Percentiles rank a stretch among this genome's conserved stretches.
These are phyloP conservation scores for Chaetogeoica ovagalla DNA, from an alignment of 2,888 invertebrate genomes.

Conservation along the genomic window DNA sequence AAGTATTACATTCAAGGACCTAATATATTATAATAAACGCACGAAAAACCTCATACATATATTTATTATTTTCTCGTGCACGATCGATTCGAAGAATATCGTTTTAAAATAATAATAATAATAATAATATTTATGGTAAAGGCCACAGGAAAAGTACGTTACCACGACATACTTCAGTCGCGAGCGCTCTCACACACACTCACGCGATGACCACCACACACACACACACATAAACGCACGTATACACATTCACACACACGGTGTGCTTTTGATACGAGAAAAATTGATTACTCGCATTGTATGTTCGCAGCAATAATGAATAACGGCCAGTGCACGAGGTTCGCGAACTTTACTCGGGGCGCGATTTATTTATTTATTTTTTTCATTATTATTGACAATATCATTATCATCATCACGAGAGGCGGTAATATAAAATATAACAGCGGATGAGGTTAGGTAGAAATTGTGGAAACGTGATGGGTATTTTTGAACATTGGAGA, in stretches of 20 bases:
- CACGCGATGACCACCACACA: neutral
- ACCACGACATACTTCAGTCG: slow-evolving; percentile 20
- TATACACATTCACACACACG: neutral
- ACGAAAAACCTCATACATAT: neutral
- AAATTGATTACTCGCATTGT: slow-evolving; percentile 52
- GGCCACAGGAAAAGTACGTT: neutral
- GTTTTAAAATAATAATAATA: neutral
- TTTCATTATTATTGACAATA: too few relatives aligned
- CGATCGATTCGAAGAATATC: neutral
- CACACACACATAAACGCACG: neutral
- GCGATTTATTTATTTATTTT: too few relatives aligned
- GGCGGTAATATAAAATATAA: neutral
- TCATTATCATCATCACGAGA: neutral
- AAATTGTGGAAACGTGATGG: slow-evolving; percentile 5
- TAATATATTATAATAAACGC: too few relatives aligned
- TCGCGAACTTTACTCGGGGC: too few relatives aligned
- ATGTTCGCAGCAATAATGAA: slow-evolving; percentile 2
- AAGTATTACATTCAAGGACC: neutral
- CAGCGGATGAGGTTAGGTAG: slow-evolving; percentile 5
- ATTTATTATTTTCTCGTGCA: neutral
- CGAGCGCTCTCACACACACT: too few relatives aligned
- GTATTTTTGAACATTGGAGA: slow-evolving; percentile 17
- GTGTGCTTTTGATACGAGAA: slow-evolving; percentile 26
- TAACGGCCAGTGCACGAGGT: neutral
- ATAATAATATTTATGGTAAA: neutral